Conservation (phyloP, 2,888 invertebrate genomes). For the Drosophila mercatorum region DNA sequence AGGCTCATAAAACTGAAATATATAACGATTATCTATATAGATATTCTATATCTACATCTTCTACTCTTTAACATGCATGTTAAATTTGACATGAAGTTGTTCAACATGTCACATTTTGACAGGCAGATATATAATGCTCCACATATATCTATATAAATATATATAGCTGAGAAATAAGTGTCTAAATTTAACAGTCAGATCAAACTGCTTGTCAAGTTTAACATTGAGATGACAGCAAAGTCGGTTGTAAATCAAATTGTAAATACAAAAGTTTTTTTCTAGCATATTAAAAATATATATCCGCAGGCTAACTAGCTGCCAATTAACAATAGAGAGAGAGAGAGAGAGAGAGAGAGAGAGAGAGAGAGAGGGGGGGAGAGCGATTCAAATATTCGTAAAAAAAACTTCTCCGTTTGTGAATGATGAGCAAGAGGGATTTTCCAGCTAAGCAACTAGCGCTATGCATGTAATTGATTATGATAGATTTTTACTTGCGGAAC, state of each 20-base stretch:
- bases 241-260: not conserved
- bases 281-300: not conserved
- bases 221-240: not conserved
- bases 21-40: too few species aligned
- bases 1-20: too few species aligned
- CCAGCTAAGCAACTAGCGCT: constrained; percentile 34
- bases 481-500: constrained; percentile 16
- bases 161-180: not conserved
- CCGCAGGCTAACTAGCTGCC: not conserved
- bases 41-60: too few species aligned
- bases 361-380: not conserved
- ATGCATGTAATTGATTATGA: constrained; percentile 44
- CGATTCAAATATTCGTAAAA: not conserved
- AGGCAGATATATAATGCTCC: too few species aligned
- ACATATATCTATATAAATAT: too few species aligned
- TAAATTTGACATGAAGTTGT: not conserved
- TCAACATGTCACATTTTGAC: not conserved
- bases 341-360: not conserved
- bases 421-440: constrained; percentile 58
- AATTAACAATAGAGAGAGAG: not conserved
- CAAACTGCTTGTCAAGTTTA: not conserved
- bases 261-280: not conserved
- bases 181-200: not conserved
- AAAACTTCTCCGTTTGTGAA: constrained; percentile 1
- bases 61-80: not conserved